Evolutionary conservation across 2,797 vertebrate species (phyloP).

Genomic region (Aselliscus stoliczkanus): DNA sequence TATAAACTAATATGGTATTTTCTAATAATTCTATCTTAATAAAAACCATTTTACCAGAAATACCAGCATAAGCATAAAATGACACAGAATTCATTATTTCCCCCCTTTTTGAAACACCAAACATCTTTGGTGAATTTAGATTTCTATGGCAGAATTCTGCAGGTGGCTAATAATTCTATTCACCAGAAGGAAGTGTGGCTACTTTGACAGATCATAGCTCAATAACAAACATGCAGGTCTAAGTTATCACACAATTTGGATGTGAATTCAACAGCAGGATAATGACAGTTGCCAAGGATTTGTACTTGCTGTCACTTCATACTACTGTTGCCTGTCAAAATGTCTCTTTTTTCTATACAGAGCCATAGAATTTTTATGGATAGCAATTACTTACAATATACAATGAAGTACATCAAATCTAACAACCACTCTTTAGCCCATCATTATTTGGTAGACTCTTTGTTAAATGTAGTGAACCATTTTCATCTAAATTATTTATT

Average conservation of each 20-base stretch:
- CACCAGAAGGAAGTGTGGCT: conserved; percentile 65
- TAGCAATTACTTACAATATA: conserved; percentile 82
- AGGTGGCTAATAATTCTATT: conserved; percentile 65
- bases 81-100: background rate
- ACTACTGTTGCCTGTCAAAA: conserved; percentile 86
- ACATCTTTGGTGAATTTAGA: conserved; percentile 1
- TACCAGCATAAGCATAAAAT: conserved; percentile 10
- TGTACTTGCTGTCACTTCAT: conserved; percentile 84
- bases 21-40: background rate
- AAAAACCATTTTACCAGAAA: background rate
- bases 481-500: conserved; percentile 81
- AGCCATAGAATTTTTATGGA: conserved; percentile 84
- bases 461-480: conserved; percentile 75
- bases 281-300: conserved; percentile 90
- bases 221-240: conserved; percentile 70
- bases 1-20: background rate
- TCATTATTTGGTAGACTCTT: conserved; percentile 82
- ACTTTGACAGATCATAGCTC: conserved; percentile 68
- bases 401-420: conserved; percentile 83
- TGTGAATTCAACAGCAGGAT: conserved; percentile 86
- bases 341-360: conserved; percentile 76
- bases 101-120: background rate
- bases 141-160: conserved; percentile 68
- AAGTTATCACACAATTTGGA: conserved; percentile 78
- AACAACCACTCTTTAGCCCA: conserved; percentile 83